Percentiles rank a stretch among this genome's conserved stretches.
Evolutionary conservation across 2,797 vertebrate genomes (phyloP).

Genomic region (Australoheros facetus): DNA sequence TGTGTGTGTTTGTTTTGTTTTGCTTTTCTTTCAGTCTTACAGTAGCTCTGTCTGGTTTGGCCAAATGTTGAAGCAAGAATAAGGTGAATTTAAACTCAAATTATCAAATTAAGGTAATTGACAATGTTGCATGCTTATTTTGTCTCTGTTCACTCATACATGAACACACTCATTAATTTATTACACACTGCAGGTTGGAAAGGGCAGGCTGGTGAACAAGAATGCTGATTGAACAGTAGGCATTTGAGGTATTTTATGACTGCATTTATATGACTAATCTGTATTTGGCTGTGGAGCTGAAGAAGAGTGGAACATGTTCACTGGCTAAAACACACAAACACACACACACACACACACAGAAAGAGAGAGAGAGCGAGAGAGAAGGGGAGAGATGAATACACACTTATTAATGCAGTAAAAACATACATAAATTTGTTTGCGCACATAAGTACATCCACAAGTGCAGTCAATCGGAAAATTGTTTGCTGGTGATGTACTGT

Average conservation of each 20-base stretch:
- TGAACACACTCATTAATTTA: neutral
- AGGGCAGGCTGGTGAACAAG: constrained; percentile 30
- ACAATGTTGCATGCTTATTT: neutral
- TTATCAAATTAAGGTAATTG: neutral
- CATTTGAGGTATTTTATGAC: constrained; percentile 59
- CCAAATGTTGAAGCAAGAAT: constrained; percentile 39
- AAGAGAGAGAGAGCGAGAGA: no score
- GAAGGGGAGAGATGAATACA: neutral
- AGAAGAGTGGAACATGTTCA: constrained; percentile 21
- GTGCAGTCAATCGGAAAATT: constrained; percentile 66
- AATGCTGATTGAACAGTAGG: constrained; percentile 54
- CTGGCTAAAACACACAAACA: constrained; percentile 21
- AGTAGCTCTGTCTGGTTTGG: constrained; percentile 27
- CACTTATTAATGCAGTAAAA: neutral
- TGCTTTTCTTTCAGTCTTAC: neutral
- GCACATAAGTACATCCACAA: constrained; percentile 26
- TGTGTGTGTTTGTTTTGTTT: neutral
- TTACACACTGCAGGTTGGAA: constrained; percentile 25
- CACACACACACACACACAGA: neutral
- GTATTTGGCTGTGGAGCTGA: constrained; percentile 33
- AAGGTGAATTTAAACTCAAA: constrained; percentile 21
- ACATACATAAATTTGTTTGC: constrained; percentile 34
- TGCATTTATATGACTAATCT: constrained; percentile 41
- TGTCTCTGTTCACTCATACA: neutral
- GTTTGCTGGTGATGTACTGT: constrained; percentile 38